phyloP scores from a whole-genome alignment of 2,797 vertebrate genomes.

The Gorsachius magnificus region DNA sequence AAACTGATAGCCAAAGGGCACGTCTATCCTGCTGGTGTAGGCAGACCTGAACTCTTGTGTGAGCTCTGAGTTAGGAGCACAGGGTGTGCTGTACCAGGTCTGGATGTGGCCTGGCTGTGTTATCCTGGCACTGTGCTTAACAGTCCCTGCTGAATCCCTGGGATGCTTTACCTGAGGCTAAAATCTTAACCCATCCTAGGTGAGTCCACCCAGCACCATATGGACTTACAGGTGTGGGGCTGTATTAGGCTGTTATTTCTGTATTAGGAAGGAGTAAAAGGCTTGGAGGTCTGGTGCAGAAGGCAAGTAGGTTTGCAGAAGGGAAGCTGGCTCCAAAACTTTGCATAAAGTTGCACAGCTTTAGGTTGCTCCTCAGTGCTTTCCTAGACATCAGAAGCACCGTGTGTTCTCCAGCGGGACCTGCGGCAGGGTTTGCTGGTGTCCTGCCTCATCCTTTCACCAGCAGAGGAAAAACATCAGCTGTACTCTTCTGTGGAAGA shows the following conservation, averaged over 20 bases:
- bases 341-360: neutral
- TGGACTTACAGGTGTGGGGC: neutral
- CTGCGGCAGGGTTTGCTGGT: neutral
- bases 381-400: neutral
- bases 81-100: neutral
- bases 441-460: neutral
- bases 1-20: conserved; percentile 22
- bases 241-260: neutral
- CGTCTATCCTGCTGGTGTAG: neutral
- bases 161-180: accelerated
- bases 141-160: neutral
- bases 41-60: neutral
- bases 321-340: neutral
- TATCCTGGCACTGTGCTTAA: neutral
- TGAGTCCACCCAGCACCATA: accelerated
- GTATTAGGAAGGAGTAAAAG: neutral
- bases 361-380: neutral
- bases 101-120: neutral
- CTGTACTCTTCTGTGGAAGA: neutral
- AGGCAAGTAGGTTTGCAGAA: neutral
- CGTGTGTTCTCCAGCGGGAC: accelerated
- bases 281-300: neutral
- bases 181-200: neutral
- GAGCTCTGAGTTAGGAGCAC: neutral
- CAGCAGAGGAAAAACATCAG: neutral